phyloP scores from a whole-genome alignment of 2,888 invertebrate genomes.

The Cryptocephalus moraei region DNA sequence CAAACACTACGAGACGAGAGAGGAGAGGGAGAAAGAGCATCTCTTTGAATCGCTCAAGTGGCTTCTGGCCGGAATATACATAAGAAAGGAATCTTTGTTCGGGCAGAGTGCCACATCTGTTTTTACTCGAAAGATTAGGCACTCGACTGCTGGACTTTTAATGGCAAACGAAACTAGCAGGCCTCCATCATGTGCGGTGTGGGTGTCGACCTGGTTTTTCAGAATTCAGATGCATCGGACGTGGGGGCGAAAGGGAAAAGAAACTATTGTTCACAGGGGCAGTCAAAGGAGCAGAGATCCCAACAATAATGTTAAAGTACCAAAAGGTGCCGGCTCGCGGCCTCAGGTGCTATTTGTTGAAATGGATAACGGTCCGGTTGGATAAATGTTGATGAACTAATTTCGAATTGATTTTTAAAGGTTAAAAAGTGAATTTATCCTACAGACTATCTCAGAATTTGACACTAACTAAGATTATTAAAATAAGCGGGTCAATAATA shows the following conservation, averaged over 20 bases:
- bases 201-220: neutral
- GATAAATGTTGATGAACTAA: too few species aligned
- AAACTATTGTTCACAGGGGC: too few species aligned
- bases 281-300: too few species aligned
- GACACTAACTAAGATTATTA: too few species aligned
- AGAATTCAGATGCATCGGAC: neutral
- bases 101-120: constrained; percentile 23
- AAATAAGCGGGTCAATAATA: too few species aligned
- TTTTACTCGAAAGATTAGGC: constrained; percentile 26
- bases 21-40: constrained; percentile 7
- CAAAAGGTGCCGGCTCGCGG: too few species aligned
- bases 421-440: too few species aligned
- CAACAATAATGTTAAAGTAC: too few species aligned
- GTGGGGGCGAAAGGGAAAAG: neutral
- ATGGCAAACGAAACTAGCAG: neutral
- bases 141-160: constrained; percentile 14
- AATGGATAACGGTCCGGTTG: too few species aligned
- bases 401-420: too few species aligned
- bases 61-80: constrained; percentile 13
- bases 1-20: constrained; percentile 5
- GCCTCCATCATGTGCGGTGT: neutral
- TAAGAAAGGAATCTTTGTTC: constrained; percentile 26
- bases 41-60: constrained; percentile 13
- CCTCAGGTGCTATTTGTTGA: too few species aligned
- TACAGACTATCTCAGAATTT: too few species aligned